Conservation (phyloP, 2,888 invertebrate species). For the Oeneis ivallda region DNA sequence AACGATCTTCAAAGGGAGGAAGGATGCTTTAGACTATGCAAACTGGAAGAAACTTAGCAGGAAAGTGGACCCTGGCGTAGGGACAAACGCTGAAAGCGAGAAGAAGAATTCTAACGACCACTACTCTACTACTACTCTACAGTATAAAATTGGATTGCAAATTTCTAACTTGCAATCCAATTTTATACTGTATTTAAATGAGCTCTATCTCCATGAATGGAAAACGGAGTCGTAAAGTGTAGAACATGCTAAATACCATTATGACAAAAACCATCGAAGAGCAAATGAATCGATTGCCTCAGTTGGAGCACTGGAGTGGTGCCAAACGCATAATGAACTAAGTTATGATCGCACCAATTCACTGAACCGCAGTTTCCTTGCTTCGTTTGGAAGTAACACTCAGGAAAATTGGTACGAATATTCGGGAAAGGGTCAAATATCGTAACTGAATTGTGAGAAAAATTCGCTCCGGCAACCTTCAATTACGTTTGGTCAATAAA, state of each 20-base stretch:
- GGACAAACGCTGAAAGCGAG: too few species aligned
- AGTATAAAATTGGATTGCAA: too few species aligned
- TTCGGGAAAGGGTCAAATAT: constrained; percentile 10
- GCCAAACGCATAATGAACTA: constrained; percentile 72
- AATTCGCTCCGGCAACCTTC: neutral
- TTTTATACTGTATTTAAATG: neutral
- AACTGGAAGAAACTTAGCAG: too few species aligned
- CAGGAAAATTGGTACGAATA: constrained; percentile 23
- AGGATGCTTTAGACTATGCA: too few species aligned
- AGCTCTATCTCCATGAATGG: neutral
- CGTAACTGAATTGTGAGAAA: neutral
- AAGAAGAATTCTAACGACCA: too few species aligned
- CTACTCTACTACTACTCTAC: too few species aligned
- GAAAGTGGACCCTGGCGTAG: too few species aligned
- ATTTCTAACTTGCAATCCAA: neutral
- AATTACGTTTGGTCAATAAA: too few species aligned
- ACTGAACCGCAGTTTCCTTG: constrained; percentile 28
- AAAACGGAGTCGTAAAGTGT: neutral
- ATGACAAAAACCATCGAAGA: constrained; percentile 50
- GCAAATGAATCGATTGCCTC: constrained; percentile 62
- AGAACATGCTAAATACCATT: constrained; percentile 16
- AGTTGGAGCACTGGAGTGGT: constrained; percentile 65
- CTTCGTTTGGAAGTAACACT: constrained; percentile 27
- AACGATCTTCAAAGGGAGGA: too few species aligned
- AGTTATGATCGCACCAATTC: constrained; percentile 50